phyloP scores from a whole-genome alignment of 2,888 invertebrate species.

The Leucania comma region DNA sequence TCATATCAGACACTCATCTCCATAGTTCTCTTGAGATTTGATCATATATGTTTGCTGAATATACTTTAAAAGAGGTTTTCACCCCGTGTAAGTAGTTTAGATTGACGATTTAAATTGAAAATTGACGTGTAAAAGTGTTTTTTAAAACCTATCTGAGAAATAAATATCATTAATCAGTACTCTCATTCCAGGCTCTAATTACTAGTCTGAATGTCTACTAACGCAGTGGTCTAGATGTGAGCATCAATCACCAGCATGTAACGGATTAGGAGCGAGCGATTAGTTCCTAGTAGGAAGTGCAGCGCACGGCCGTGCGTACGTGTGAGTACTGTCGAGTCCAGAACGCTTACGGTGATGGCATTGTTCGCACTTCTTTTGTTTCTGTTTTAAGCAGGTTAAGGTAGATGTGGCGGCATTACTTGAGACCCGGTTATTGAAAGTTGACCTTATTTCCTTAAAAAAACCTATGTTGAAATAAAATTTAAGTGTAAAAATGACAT shows the following conservation, averaged over 20 bases:
- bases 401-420: slow-evolving; percentile 10
- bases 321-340: slow-evolving; percentile 38
- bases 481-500: no score
- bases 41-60: no score
- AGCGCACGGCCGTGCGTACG: slow-evolving; percentile 42
- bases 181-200: slow-evolving; percentile 11
- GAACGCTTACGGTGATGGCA: slow-evolving; percentile 42
- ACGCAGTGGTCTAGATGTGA: slow-evolving; percentile 14
- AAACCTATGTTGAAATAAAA: no score
- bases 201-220: slow-evolving; percentile 25
- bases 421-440: slow-evolving; percentile 1
- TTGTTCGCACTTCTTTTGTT: slow-evolving; percentile 30
- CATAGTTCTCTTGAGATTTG: no score
- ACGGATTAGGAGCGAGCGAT: slow-evolving; percentile 45
- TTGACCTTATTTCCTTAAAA: background rate
- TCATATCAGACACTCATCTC: no score
- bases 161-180: background rate
- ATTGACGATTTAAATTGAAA: no score
- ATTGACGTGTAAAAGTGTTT: no score
- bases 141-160: no score
- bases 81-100: no score
- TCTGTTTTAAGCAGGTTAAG: slow-evolving; percentile 36
- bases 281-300: slow-evolving; percentile 61
- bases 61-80: no score
- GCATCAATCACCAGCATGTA: slow-evolving; percentile 48